These are phyloP conservation scores for Candidula unifasciata DNA, from an alignment of 2,888 invertebrate species.

Conservation along the genomic window DNA sequence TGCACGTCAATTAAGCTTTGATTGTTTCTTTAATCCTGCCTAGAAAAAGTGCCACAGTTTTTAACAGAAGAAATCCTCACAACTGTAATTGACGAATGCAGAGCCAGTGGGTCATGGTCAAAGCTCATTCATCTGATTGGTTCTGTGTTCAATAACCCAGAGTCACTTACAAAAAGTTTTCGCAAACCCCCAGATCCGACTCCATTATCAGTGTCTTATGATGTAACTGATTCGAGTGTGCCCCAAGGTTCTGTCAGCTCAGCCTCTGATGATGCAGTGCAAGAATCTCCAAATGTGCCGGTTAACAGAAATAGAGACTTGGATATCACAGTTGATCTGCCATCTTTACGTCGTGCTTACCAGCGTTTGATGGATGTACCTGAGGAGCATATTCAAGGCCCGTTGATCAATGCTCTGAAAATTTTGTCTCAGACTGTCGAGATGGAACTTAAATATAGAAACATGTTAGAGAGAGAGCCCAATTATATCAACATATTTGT, in stretches of 20 bases:
- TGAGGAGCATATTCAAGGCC: conserved; percentile 81
- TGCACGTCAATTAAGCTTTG: too few species aligned
- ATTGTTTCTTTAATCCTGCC: not conserved
- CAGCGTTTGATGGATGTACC: conserved; percentile 79
- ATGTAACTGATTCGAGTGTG: not conserved
- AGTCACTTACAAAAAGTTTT: conserved; percentile 87
- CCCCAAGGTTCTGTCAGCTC: not conserved
- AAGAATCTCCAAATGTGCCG: conserved; percentile 16
- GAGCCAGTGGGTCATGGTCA: conserved; percentile 84
- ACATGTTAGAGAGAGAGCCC: conserved; percentile 77
- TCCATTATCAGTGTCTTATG: not conserved
- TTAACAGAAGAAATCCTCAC: conserved; percentile 87
- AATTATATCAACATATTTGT: conserved; percentile 82
- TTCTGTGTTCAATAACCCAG: conserved; percentile 85
- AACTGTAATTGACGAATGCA: conserved; percentile 87
- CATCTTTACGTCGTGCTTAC: conserved; percentile 85
- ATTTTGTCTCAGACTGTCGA: conserved; percentile 86
- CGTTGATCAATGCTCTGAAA: conserved; percentile 86
- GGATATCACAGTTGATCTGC: conserved; percentile 72
- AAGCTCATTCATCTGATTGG: conserved; percentile 87
- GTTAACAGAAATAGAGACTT: not conserved
- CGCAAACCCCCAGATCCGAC: conserved; percentile 68
- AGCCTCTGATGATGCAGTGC: not conserved
- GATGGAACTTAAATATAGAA: conserved; percentile 83
- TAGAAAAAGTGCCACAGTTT: conserved; percentile 52